Conservation (phyloP, 2,888 invertebrate genomes). For the Bugulina stolonifera region DNA sequence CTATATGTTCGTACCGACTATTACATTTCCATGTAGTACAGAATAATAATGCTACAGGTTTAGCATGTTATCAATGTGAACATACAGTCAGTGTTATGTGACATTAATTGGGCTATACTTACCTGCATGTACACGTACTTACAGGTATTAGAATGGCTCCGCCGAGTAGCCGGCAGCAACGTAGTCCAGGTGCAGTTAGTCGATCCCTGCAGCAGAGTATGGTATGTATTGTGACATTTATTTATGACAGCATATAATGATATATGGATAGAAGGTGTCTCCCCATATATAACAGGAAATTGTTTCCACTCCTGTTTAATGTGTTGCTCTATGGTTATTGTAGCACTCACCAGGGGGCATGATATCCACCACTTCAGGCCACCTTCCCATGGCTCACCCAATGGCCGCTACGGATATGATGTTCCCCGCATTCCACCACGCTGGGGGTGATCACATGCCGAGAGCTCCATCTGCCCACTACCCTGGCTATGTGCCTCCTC, state of each 20-base stretch:
- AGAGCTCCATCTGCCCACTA: not conserved
- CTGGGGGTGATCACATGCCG: constrained; percentile 15
- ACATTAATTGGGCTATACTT: not conserved
- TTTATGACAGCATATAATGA: no score
- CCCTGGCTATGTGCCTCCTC: not conserved
- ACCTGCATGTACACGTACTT: not conserved
- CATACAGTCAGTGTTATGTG: no score
- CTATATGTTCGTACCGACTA: no score
- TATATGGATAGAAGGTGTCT: no score
- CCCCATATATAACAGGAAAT: no score
- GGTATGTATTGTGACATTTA: no score
- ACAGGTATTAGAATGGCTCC: not conserved
- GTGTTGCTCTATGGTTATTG: not conserved
- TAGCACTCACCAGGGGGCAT: constrained; percentile 17
- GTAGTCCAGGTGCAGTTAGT: not conserved
- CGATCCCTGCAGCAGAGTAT: not conserved
- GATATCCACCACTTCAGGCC: not conserved
- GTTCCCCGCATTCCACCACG: constrained; percentile 2
- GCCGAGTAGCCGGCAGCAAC: not conserved
- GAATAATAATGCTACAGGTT: no score
- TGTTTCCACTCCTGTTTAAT: no score
- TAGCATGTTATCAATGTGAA: no score
- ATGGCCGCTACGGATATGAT: not conserved
- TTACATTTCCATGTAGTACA: no score
- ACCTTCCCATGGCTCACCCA: not conserved